Evolutionary conservation across 2,888 invertebrate genomes (phyloP).

Genomic region (Cacoxenus indagator): DNA sequence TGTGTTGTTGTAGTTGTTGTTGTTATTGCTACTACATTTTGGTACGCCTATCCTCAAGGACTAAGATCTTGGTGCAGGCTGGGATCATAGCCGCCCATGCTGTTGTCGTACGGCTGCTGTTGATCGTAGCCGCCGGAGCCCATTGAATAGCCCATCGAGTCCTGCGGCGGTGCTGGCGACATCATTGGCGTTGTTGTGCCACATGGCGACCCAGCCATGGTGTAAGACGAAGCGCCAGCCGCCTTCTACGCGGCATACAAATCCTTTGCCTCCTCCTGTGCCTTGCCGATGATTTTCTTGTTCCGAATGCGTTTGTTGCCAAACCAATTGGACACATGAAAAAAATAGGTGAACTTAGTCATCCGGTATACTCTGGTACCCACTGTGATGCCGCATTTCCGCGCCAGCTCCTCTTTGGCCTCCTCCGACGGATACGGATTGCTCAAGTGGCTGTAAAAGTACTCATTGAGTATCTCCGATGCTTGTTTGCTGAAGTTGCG

Average conservation of each 20-base stretch:
- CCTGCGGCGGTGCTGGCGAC: constrained; percentile 93
- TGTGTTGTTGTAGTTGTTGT: too few relatives aligned
- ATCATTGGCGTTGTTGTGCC: constrained; percentile 95
- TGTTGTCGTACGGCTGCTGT: constrained; percentile 88
- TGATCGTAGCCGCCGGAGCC: constrained; percentile 93
- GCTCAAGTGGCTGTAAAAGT: constrained; percentile 99
- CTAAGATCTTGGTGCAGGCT: constrained; percentile 88
- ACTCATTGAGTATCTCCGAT: constrained; percentile 98
- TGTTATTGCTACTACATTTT: constrained; percentile 29
- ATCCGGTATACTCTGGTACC: constrained; percentile 44
- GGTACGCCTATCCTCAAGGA: constrained; percentile 72
- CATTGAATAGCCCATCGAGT: constrained; percentile 94
- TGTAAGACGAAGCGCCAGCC: constrained; percentile 90
- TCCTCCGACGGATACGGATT: constrained; percentile 99
- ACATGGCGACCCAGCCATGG: constrained; percentile 88
- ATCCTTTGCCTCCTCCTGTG: constrained; percentile 99
- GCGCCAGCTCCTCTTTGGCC: constrained; percentile 98
- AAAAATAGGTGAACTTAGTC: background rate
- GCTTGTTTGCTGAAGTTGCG: constrained; percentile 99
- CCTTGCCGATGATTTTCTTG: constrained; percentile 99
- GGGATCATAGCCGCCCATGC: constrained; percentile 92
- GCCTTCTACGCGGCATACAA: constrained; percentile 99
- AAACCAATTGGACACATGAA: constrained; percentile 98
- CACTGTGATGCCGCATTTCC: constrained; percentile 99
- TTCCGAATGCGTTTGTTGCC: constrained; percentile 99